These are phyloP conservation scores for Lepus timidus DNA, from an alignment of 2,113 vertebrate species.

Conservation along the genomic window DNA sequence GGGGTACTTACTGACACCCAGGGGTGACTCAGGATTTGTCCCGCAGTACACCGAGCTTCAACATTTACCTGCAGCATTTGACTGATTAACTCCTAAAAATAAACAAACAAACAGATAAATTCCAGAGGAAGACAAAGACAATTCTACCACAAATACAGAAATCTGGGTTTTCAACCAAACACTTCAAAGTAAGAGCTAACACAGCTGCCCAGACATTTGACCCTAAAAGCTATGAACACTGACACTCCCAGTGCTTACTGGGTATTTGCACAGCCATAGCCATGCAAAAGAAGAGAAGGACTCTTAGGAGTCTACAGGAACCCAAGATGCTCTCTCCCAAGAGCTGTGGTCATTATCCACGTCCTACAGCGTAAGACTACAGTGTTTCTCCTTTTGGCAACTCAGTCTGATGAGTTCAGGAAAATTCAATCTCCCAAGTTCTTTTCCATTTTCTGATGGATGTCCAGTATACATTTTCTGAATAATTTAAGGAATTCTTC, in stretches of 20 bases:
- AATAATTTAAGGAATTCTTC: background rate
- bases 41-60: constrained; percentile 94
- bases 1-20: constrained; percentile 95
- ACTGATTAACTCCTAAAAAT: constrained; percentile 94
- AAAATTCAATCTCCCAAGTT: too few relatives aligned
- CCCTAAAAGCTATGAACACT: fast-evolving
- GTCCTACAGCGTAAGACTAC: fast-evolving
- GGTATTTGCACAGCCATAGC: background rate
- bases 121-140: background rate
- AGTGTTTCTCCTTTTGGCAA: background rate
- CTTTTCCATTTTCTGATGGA: fast-evolving
- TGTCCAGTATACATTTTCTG: background rate
- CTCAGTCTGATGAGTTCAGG: background rate
- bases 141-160: background rate
- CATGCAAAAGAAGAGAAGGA: fast-evolving
- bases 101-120: background rate
- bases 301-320: background rate
- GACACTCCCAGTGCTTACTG: fast-evolving
- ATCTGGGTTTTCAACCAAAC: background rate
- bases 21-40: constrained; percentile 95
- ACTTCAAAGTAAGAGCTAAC: background rate
- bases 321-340: background rate
- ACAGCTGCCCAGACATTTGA: background rate
- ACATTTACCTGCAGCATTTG: constrained; percentile 96
- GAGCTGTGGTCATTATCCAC: background rate